These are phyloP conservation scores for Axis porcinus DNA, from an alignment of 2,113 vertebrate species.

Conservation along the genomic window DNA sequence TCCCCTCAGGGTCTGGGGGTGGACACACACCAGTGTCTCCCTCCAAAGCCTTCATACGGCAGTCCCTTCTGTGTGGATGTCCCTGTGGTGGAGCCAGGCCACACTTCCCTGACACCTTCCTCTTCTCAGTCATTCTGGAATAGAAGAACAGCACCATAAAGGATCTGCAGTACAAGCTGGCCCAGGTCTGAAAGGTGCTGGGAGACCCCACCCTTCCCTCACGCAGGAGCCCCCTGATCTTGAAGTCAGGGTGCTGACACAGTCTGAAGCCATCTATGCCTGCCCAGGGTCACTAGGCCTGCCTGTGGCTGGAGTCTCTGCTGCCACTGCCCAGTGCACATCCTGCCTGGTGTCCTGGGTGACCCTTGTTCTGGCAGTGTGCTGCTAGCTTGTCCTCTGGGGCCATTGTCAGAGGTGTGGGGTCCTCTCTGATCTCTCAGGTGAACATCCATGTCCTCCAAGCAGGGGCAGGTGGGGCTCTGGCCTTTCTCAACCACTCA, in stretches of 20 bases:
- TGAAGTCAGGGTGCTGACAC: not conserved
- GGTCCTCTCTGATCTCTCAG: not conserved
- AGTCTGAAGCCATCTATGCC: not conserved
- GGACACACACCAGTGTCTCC: fast-evolving
- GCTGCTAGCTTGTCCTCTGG: not conserved
- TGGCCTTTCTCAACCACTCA: not conserved
- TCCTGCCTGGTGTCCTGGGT: not conserved
- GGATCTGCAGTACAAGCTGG: conserved; percentile 87
- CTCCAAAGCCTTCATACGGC: not conserved
- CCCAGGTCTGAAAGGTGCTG: conserved; percentile 86
- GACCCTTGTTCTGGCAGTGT: not conserved
- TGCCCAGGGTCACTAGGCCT: not conserved
- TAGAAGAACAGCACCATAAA: conserved; percentile 85
- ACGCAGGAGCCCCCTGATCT: not conserved
- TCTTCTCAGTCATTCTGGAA: conserved; percentile 79
- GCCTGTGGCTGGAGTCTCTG: not conserved
- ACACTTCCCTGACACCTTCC: not conserved
- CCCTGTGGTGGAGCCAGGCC: not conserved
- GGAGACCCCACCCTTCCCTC: not conserved
- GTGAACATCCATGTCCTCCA: not conserved
- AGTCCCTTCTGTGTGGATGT: not conserved
- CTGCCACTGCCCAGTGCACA: fast-evolving
- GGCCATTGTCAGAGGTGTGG: fast-evolving
- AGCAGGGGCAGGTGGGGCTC: not conserved
- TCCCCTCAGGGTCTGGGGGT: not conserved